phyloP scores from a whole-genome alignment of 2,888 invertebrate genomes.

The Prosapia bicincta region DNA sequence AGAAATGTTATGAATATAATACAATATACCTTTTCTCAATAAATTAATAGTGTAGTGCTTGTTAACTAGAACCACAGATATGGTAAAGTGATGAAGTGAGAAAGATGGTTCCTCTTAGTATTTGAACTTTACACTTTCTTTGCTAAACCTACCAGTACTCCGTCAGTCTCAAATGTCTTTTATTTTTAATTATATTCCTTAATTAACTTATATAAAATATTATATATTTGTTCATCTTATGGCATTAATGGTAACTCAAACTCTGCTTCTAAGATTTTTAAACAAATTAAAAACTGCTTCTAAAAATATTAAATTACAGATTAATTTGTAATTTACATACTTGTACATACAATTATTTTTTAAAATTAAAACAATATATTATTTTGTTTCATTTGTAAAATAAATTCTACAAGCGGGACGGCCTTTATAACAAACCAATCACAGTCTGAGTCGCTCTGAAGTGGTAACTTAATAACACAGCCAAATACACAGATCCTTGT shows the following conservation, averaged over 20 bases:
- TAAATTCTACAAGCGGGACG: slow-evolving; percentile 24
- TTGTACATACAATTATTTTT: slow-evolving; percentile 4
- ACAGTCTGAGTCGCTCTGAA: slow-evolving; percentile 31
- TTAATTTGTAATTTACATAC: slow-evolving; percentile 19
- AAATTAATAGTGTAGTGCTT: not conserved
- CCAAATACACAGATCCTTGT: slow-evolving; percentile 5
- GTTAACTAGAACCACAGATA: not conserved
- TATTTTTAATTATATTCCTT: slow-evolving; percentile 16
- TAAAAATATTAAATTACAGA: slow-evolving; percentile 2
- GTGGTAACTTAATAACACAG: slow-evolving; percentile 32
- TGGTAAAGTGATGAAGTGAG: not conserved
- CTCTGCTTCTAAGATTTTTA: slow-evolving; percentile 22
- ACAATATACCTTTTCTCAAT: slow-evolving; percentile 4
- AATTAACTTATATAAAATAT: slow-evolving; percentile 14
- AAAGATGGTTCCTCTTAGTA: not conserved
- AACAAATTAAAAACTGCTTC: not conserved
- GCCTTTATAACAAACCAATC: slow-evolving; percentile 31
- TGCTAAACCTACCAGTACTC: slow-evolving; percentile 13
- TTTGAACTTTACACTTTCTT: slow-evolving; percentile 1
- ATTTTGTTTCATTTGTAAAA: not conserved
- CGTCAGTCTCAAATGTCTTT: slow-evolving; percentile 26
- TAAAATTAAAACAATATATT: not conserved
- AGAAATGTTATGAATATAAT: slow-evolving; percentile 21
- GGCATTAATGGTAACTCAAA: slow-evolving; percentile 36
- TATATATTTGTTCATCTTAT: slow-evolving; percentile 28